phyloP scores from a whole-genome alignment of 1,140 invertebrate species.

The Tyrophagus putrescentiae region DNA sequence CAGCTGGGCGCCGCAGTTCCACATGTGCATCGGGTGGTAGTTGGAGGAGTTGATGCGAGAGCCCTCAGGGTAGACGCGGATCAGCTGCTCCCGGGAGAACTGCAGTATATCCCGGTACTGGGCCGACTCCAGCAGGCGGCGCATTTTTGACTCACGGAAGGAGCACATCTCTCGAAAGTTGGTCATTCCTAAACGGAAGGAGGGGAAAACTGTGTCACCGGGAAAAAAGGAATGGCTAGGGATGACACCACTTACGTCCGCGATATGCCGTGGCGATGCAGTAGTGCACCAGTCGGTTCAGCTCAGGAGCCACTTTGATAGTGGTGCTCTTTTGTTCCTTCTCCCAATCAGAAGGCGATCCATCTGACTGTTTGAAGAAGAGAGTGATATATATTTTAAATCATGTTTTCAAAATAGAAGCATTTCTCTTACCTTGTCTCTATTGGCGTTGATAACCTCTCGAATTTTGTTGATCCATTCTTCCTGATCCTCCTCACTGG shows the following conservation, averaged over 20 bases:
- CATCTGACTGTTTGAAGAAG: no score
- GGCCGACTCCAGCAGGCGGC: conserved; percentile 65
- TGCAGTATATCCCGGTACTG: conserved; percentile 63
- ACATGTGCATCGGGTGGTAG: conserved; percentile 84
- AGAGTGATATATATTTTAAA: no score
- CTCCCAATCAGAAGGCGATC: neutral
- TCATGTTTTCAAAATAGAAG: neutral
- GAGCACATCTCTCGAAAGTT: conserved; percentile 87
- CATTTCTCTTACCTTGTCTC: conserved; percentile 41
- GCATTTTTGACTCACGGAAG: conserved; percentile 85
- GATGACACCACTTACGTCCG: conserved; percentile 47
- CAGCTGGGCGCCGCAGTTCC: conserved; percentile 92
- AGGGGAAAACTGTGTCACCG: no score
- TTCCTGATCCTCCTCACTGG: conserved; percentile 53
- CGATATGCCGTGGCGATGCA: conserved; percentile 60
- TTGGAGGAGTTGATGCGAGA: conserved; percentile 90
- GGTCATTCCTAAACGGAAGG: conserved; percentile 32
- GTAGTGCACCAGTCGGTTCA: conserved; percentile 90
- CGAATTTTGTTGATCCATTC: conserved; percentile 75
- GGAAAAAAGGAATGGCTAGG: no score
- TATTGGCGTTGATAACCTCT: conserved; percentile 63
- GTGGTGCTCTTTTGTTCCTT: conserved; percentile 8
- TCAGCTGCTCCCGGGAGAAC: conserved; percentile 54
- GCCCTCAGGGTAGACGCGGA: conserved; percentile 72
- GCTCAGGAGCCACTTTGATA: conserved; percentile 76